Conservation (phyloP, 37 sponge, comb jelly and placozoan species). For the Cliona cf. orientalis region DNA sequence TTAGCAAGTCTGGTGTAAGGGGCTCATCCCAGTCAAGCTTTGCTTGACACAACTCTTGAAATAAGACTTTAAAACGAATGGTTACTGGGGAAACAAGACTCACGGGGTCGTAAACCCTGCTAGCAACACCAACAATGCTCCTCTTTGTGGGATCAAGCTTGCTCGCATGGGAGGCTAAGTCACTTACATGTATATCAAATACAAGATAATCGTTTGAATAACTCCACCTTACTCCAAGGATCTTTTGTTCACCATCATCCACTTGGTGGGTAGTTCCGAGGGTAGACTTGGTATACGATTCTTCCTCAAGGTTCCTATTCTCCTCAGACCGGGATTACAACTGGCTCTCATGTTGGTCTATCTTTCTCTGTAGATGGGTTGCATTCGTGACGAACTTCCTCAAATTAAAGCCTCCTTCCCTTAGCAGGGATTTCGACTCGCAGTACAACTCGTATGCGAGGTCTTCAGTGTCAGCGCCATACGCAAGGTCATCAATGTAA, state of each 20-base stretch:
- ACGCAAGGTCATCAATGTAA: slow-evolving; percentile 24
- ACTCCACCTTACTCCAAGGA: neutral
- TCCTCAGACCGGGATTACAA: no score
- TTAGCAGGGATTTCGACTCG: slow-evolving; percentile 3
- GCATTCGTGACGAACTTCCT: slow-evolving; percentile 7
- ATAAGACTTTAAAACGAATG: neutral
- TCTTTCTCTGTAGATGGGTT: slow-evolving; percentile 5
- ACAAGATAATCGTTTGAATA: no score
- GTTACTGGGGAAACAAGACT: slow-evolving; percentile 14
- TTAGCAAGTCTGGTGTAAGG: neutral
- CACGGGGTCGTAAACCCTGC: no score
- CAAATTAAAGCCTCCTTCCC: slow-evolving; percentile 9
- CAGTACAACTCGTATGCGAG: slow-evolving; percentile 19
- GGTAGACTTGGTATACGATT: neutral
- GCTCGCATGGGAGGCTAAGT: no score
- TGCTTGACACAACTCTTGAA: slow-evolving; percentile 7
- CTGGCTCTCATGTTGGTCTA: neutral
- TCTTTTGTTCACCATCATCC: neutral
- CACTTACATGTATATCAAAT: no score
- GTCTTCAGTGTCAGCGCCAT: slow-evolving; percentile 19
- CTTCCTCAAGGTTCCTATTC: neutral
- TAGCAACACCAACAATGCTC: no score
- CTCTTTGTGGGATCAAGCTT: no score
- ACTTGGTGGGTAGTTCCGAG: neutral
- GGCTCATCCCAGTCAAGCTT: no score